phyloP scores from a whole-genome alignment of 2,797 vertebrate species.

The Mormyrops boulengeri region DNA sequence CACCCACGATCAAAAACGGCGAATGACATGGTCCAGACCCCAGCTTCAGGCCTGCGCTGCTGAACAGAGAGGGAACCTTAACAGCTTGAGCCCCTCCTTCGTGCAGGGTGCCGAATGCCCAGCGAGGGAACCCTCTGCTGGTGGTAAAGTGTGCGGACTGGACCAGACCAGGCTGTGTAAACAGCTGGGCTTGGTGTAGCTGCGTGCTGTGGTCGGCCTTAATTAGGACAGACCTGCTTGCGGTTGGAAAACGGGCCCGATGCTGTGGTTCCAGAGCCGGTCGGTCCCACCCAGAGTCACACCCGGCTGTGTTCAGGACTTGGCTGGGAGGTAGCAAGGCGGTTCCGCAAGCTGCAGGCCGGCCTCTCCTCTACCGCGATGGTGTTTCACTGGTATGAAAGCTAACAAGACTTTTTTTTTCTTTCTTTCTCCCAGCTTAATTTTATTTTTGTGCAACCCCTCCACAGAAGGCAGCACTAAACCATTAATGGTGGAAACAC shows the following conservation, averaged over 20 bases:
- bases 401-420: background rate
- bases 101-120: background rate
- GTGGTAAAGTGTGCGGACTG: background rate
- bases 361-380: background rate
- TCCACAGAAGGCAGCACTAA: slow-evolving; percentile 34
- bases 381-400: background rate
- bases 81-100: background rate
- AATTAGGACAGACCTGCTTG: slow-evolving; percentile 39
- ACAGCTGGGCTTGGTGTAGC: background rate
- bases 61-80: background rate
- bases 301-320: background rate
- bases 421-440: slow-evolving; percentile 36
- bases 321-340: background rate
- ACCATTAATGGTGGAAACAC: slow-evolving; percentile 51
- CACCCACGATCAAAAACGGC: background rate
- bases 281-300: background rate
- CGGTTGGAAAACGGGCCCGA: slow-evolving; percentile 10
- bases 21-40: background rate
- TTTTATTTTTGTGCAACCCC: slow-evolving; percentile 28
- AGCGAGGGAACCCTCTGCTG: background rate
- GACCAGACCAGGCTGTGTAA: background rate
- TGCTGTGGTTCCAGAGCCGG: slow-evolving; percentile 32
- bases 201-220: slow-evolving; percentile 31
- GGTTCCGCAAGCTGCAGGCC: background rate
- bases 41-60: background rate